A percentile compares a stretch with the other conserved stretches of the same genome.
Evolutionary conservation across 2,888 invertebrate species (phyloP).

Genomic region (Tinea trinotella): DNA sequence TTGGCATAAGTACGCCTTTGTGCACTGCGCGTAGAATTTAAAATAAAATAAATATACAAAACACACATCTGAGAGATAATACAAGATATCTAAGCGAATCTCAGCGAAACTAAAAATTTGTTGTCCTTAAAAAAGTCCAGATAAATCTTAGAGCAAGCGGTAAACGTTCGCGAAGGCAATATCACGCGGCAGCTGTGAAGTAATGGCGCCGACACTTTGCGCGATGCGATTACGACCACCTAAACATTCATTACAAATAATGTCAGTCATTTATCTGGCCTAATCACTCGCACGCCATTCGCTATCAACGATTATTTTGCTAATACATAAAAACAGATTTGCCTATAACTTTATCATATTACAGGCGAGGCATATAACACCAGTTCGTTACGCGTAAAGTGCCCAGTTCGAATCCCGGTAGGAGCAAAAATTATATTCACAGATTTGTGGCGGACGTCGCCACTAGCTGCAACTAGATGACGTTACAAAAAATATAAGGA

Average conservation of each 20-base stretch:
- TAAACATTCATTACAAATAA: slow-evolving; percentile 73
- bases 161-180: slow-evolving; percentile 61
- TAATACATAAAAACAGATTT: background rate
- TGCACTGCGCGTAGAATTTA: too few relatives aligned
- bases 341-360: too few relatives aligned
- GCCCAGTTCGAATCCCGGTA: too few relatives aligned
- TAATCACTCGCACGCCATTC: slow-evolving; percentile 51
- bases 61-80: too few relatives aligned
- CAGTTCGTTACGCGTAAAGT: too few relatives aligned
- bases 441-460: too few relatives aligned
- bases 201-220: slow-evolving; percentile 70
- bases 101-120: slow-evolving; percentile 2
- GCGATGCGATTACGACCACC: slow-evolving; percentile 71
- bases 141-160: slow-evolving; percentile 45
- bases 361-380: too few relatives aligned
- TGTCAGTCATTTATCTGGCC: slow-evolving; percentile 70
- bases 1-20: too few relatives aligned
- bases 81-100: background rate
- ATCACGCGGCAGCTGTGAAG: slow-evolving; percentile 68
- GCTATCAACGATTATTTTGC: background rate
- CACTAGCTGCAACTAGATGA: too few relatives aligned
- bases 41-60: too few relatives aligned
- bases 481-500: too few relatives aligned
- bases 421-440: too few relatives aligned
- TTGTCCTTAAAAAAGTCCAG: slow-evolving; percentile 38